These are phyloP conservation scores for Indicator indicator DNA, from an alignment of 2,113 vertebrate genomes.

Conservation along the genomic window DNA sequence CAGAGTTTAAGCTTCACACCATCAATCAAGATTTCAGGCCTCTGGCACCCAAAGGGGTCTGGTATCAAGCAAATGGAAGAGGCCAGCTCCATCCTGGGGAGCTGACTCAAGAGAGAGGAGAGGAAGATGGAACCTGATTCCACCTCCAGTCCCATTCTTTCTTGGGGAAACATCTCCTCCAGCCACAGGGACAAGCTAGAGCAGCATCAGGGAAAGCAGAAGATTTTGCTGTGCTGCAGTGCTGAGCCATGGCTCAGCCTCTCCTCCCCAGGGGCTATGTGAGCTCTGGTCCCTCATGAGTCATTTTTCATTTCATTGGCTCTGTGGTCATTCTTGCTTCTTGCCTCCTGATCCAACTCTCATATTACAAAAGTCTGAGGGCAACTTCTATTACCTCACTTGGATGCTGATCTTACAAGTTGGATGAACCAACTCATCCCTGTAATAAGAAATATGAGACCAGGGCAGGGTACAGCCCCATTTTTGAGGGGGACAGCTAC, in stretches of 20 bases:
- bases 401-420: conserved; percentile 6
- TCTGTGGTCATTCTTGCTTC: background rate
- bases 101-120: background rate
- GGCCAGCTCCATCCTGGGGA: background rate
- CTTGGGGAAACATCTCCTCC: background rate
- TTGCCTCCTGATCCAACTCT: conserved; percentile 19
- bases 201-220: background rate
- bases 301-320: conserved; percentile 15
- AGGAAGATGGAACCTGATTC: background rate
- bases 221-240: background rate
- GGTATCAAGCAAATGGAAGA: background rate
- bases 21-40: background rate
- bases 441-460: background rate
- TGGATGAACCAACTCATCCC: background rate
- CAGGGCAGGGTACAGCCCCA: background rate
- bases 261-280: background rate
- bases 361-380: conserved; percentile 6
- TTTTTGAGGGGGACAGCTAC: background rate
- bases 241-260: background rate
- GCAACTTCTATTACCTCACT: conserved; percentile 48
- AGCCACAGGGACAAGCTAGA: background rate
- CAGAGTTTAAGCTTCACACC: background rate
- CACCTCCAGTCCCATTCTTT: background rate
- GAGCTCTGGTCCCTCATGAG: background rate
- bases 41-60: background rate